Evolutionary conservation across 2,797 vertebrate species (phyloP).

Genomic region (Bradypodion pumilum): DNA sequence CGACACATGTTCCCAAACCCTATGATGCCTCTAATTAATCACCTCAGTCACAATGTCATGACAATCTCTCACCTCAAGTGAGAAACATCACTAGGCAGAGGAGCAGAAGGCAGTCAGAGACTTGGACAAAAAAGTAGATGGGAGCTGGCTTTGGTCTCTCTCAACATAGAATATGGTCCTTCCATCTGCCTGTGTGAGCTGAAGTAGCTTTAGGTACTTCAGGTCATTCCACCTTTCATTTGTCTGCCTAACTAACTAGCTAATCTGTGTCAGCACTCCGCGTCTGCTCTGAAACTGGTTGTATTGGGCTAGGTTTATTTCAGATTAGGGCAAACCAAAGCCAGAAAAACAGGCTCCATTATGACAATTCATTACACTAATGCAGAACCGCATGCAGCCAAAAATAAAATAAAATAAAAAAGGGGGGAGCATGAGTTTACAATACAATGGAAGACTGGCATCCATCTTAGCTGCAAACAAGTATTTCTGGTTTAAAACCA

Average conservation of each 20-base stretch:
- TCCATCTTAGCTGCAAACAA: too few species aligned
- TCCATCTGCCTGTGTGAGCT: neutral
- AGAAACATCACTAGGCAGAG: neutral
- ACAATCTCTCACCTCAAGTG: neutral
- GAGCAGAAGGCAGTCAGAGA: slow-evolving; percentile 16
- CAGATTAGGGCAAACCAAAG: neutral
- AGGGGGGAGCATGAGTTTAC: too few species aligned
- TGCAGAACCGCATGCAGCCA: too few species aligned
- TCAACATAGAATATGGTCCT: neutral
- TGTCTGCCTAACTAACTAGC: neutral
- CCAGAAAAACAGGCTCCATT: neutral
- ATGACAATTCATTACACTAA: neutral
- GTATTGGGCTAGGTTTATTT: neutral
- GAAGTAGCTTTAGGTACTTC: neutral
- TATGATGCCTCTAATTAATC: slow-evolving; percentile 70
- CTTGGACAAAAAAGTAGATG: neutral
- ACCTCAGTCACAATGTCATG: slow-evolving; percentile 52
- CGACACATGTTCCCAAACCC: slow-evolving; percentile 42
- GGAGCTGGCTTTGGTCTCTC: neutral
- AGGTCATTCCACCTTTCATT: neutral
- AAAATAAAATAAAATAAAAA: too few species aligned
- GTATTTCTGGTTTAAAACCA: too few species aligned
- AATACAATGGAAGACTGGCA: too few species aligned
- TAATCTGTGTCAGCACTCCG: neutral
- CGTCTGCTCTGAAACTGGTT: neutral